Base-by-base conservation (phyloP, 2,113 vertebrate genomes). In the Pyxicephalus adspersus region DNA sequence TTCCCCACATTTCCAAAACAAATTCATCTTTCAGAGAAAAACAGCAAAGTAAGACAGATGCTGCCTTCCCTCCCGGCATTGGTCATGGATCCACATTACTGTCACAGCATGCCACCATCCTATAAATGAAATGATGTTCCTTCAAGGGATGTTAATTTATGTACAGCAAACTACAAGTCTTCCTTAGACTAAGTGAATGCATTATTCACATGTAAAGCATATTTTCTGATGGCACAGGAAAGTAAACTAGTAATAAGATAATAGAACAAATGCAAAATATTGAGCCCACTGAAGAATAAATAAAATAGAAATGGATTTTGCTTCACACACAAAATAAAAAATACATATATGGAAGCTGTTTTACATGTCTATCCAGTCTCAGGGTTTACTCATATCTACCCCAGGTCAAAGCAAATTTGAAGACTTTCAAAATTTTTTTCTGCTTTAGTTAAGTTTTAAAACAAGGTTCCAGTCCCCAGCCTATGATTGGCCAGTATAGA, bases 31-130 rank as follows among this genome's bases (percentile, higher is more conserved):
- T 23, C 34, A 28, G 4, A 76, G 45, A 81, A 72, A 31, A 28
- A 54, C 26, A 61, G 78, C 63, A 55, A 58, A 88, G 85, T n/a
- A 84, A 60, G 86, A 87, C 83, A 85, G 84, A 77, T 73, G 86
- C 81, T 23, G 0, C 19, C 83, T 76, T 58, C 64, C 45, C 78
- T 13, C n/a, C 15, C 28, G 58, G 78, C 78, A 81, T 81, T 73
- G 63, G 58, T 80, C 77, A 73, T 81, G 67, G 72, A 72, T 26
- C 58, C 45, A 54, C 58, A 81, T 81, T 72, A 81, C 67, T 73
- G 78, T 81, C 78, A 55, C 52, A 58, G 77, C 54, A 64, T 63
- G 67, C 13, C 72, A 63, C 25, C 57, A 28, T 71, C 66, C 26
- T 71, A 51, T 71, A 38, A 80, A 45, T 81, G 34, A 63, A 64